Percentiles rank a stretch among this genome's conserved stretches.
Evolutionary conservation across 2,888 invertebrate species (phyloP).

Genomic region (Dilophus febrilis): DNA sequence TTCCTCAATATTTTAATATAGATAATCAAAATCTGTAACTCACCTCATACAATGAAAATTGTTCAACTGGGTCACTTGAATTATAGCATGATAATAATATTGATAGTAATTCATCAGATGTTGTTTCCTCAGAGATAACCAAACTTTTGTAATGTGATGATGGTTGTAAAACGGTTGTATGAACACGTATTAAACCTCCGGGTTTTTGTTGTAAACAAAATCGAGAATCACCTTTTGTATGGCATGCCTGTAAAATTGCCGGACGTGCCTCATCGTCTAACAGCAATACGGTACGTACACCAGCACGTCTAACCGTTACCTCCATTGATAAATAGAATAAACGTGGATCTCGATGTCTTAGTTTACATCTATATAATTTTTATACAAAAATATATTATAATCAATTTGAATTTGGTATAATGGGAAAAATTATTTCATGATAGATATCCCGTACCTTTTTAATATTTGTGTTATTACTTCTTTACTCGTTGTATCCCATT

Average conservation of each 20-base stretch:
- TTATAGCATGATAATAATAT: conserved; percentile 72
- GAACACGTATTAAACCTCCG: conserved; percentile 81
- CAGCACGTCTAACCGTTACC: conserved; percentile 70
- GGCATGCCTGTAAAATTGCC: conserved; percentile 81
- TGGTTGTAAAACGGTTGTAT: conserved; percentile 79
- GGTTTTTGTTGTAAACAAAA: conserved; percentile 77
- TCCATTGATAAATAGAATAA: conserved; percentile 92
- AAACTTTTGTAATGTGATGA: conserved; percentile 87
- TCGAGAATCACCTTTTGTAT: conserved; percentile 83
- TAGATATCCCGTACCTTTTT: conserved; percentile 46
- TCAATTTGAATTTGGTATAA: too few species aligned
- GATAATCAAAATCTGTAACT: conserved; percentile 20
- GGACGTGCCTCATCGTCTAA: conserved; percentile 80
- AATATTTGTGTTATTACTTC: conserved; percentile 33
- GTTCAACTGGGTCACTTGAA: conserved; percentile 65
- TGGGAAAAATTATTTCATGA: too few species aligned
- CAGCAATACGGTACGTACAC: conserved; percentile 62
- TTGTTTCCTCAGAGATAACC: conserved; percentile 75
- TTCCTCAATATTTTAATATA: too few species aligned
- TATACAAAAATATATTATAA: not conserved
- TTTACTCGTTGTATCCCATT: conserved; percentile 65
- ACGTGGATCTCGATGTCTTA: conserved; percentile 82
- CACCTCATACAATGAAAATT: conserved; percentile 78
- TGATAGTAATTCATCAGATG: conserved; percentile 71
- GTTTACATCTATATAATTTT: conserved; percentile 48